Evolutionary conservation across 2,113 vertebrate genomes (phyloP).

Genomic region (Oriolus oriolus): DNA sequence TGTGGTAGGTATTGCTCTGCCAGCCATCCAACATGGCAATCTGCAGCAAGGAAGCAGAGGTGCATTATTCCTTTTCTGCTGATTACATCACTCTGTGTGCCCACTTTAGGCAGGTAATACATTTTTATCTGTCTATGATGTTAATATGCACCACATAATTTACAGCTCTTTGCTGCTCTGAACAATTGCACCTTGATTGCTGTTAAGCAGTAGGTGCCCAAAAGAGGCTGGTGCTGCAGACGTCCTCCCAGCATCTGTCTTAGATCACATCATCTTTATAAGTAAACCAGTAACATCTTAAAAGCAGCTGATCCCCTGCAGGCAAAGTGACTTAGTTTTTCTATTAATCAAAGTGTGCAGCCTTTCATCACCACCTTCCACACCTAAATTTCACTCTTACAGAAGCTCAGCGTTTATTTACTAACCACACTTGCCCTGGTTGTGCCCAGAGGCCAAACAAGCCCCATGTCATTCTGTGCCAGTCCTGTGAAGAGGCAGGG

Average conservation of each 20-base stretch:
- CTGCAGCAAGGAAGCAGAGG: not conserved
- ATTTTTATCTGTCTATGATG: not conserved
- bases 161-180: not conserved
- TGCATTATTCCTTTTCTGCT: not conserved
- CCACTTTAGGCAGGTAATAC: not conserved
- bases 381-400: not conserved
- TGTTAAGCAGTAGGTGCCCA: constrained; percentile 5
- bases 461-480: fast-evolving
- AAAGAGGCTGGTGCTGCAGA: not conserved
- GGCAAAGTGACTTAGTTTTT: not conserved
- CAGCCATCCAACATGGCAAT: not conserved
- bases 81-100: not conserved
- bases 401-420: not conserved
- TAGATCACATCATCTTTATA: not conserved
- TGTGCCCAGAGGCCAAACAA: not conserved
- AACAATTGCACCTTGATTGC: constrained; percentile 16
- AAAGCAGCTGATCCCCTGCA: not conserved
- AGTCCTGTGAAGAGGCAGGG: not conserved
- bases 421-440: not conserved
- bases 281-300: not conserved
- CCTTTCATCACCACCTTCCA: not conserved
- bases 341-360: not conserved
- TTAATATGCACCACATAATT: not conserved
- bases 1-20: not conserved
- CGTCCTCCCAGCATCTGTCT: not conserved